Percentiles rank a stretch among this genome's conserved stretches.
phyloP scores from a whole-genome alignment of 2,113 vertebrate genomes.

The Neodon shergylaensis region DNA sequence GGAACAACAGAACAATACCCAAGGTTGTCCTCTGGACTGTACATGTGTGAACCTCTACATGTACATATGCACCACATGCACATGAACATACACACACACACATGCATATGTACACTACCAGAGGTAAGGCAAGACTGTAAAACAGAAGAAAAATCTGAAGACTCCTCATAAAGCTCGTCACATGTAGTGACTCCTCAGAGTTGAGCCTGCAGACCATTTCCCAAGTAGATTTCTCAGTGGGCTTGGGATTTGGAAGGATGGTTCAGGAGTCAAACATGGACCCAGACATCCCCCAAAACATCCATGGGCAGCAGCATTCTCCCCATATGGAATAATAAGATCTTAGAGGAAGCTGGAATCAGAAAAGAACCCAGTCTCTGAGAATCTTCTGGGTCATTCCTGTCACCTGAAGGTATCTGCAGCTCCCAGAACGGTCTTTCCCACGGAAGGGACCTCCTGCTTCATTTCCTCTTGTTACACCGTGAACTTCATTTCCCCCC shows the following conservation, averaged over 20 bases:
- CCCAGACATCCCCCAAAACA: not conserved
- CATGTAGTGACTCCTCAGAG: too few relatives aligned
- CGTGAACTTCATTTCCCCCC: slow-evolving; percentile 50
- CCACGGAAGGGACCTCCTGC: slow-evolving; percentile 1
- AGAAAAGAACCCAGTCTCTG: slow-evolving; percentile 8
- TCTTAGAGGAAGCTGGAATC: not conserved
- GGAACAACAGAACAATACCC: not conserved
- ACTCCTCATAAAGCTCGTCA: not conserved
- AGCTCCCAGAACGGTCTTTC: slow-evolving; percentile 55
- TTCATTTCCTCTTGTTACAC: slow-evolving; percentile 67
- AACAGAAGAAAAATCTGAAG: slow-evolving; percentile 5
- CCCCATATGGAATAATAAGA: not conserved
- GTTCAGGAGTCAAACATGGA: not conserved
- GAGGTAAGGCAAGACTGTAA: not conserved
- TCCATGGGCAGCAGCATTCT: not conserved
- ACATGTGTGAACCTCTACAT: not conserved
- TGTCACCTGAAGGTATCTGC: slow-evolving; percentile 8
- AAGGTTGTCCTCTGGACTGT: not conserved
- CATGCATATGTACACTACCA: not conserved
- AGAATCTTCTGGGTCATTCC: slow-evolving; percentile 13
- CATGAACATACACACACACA: not conserved
- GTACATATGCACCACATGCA: not conserved
- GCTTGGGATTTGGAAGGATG: not conserved
- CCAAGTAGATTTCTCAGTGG: not conserved
- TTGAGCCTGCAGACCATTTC: accelerated